phyloP scores from a whole-genome alignment of 2,113 vertebrate species.

The Campylorhamphus procurvoides region DNA sequence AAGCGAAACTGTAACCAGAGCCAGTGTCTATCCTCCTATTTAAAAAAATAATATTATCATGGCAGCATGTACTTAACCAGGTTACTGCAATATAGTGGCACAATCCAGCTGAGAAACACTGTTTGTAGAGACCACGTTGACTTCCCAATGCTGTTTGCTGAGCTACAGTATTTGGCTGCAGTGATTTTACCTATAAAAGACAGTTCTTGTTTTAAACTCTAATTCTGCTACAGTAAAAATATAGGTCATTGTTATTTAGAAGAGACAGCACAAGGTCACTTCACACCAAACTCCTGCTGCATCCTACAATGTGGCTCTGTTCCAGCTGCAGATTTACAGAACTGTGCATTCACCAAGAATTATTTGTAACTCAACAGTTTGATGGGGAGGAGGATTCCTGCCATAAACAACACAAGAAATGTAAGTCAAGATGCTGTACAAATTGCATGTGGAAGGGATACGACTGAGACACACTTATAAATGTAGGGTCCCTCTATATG shows the following conservation, averaged over 20 bases:
- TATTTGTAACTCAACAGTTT: not conserved
- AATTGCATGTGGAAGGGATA: not conserved
- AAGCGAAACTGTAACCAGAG: not conserved
- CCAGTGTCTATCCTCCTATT: not conserved
- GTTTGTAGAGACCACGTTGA: not conserved
- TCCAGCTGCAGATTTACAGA: not conserved
- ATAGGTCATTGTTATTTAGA: not conserved
- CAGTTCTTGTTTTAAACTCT: not conserved
- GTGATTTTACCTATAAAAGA: not conserved
- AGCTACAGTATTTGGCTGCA: not conserved
- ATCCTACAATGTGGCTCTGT: not conserved
- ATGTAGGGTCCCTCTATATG: not conserved
- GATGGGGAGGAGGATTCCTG: not conserved
- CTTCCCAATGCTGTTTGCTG: not conserved
- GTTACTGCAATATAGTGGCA: not conserved
- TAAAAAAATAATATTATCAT: not conserved
- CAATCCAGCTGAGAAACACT: not conserved
- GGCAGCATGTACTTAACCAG: not conserved
- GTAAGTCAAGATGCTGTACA: not conserved
- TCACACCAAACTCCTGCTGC: not conserved
- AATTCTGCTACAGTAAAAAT: not conserved
- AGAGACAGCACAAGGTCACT: not conserved
- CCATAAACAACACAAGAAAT: not conserved
- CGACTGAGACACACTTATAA: not conserved
- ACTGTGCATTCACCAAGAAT: not conserved